These are phyloP conservation scores for Laothoe populi DNA, from an alignment of 2,888 invertebrate genomes.

Conservation along the genomic window DNA sequence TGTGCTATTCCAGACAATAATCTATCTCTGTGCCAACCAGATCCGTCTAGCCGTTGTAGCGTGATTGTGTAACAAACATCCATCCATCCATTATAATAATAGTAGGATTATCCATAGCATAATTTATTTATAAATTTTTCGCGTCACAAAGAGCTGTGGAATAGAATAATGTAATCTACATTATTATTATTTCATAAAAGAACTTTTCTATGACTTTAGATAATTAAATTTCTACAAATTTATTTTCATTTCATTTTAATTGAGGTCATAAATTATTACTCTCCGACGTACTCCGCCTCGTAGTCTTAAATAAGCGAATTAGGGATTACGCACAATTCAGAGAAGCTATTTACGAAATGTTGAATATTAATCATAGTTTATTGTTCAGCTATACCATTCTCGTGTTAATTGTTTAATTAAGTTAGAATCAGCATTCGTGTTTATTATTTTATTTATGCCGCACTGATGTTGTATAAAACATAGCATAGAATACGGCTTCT, in stretches of 20 bases:
- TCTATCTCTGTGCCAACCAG: no score
- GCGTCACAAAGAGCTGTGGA: slow-evolving; percentile 2
- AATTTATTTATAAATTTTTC: no score
- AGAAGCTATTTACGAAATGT: slow-evolving; percentile 15
- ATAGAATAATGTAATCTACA: not conserved
- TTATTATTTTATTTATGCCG: no score
- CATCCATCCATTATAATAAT: no score
- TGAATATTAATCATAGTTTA: slow-evolving; percentile 22
- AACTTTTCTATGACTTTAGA: slow-evolving; percentile 21
- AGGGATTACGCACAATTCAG: slow-evolving; percentile 15
- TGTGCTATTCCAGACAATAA: no score
- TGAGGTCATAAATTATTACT: slow-evolving; percentile 26
- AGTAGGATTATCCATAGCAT: no score
- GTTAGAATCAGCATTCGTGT: not conserved
- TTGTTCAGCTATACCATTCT: slow-evolving; percentile 11
- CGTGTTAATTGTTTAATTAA: slow-evolving; percentile 19
- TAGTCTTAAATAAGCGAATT: slow-evolving; percentile 26
- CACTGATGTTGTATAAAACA: no score
- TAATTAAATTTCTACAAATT: slow-evolving; percentile 21
- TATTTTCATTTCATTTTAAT: slow-evolving; percentile 24
- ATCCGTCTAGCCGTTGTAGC: no score
- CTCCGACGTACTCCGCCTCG: slow-evolving; percentile 13
- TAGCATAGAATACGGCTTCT: no score
- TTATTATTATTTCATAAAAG: slow-evolving; percentile 11
- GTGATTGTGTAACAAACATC: no score